These are phyloP conservation scores for Leucosticte australis DNA, from an alignment of 2,113 vertebrate species.

Conservation along the genomic window DNA sequence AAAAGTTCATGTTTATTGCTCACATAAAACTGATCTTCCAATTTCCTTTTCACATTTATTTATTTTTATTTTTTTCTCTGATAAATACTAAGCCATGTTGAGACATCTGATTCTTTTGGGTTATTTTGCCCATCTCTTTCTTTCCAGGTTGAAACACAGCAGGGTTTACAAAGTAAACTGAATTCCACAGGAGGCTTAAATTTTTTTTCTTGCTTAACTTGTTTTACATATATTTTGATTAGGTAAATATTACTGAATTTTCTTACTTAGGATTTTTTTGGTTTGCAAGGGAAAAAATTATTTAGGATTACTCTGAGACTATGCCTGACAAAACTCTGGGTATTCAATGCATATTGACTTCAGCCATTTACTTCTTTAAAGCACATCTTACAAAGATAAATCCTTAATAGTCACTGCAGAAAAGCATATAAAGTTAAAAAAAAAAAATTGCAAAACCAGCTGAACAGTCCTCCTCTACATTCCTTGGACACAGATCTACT, in stretches of 20 bases:
- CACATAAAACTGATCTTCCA: neutral
- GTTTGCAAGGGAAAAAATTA: neutral
- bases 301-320: neutral
- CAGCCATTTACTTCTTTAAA: neutral
- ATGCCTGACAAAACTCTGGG: neutral
- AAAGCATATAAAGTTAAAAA: neutral
- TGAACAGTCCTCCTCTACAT: neutral
- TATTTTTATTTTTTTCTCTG: neutral
- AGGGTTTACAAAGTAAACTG: neutral
- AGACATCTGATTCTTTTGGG: neutral
- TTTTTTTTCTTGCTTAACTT: neutral
- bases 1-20: neutral
- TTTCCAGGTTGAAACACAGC: neutral
- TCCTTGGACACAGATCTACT: neutral
- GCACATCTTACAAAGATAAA: neutral
- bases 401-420: neutral
- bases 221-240: neutral
- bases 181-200: neutral
- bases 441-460: neutral
- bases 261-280: neutral
- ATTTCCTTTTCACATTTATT: neutral
- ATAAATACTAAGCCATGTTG: neutral
- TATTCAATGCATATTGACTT: neutral
- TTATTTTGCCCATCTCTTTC: neutral
- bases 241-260: neutral